Percentiles rank a stretch among this genome's conserved stretches.
Evolutionary conservation across 2,888 invertebrate species (phyloP).

Genomic region (Pollenia angustigena): DNA sequence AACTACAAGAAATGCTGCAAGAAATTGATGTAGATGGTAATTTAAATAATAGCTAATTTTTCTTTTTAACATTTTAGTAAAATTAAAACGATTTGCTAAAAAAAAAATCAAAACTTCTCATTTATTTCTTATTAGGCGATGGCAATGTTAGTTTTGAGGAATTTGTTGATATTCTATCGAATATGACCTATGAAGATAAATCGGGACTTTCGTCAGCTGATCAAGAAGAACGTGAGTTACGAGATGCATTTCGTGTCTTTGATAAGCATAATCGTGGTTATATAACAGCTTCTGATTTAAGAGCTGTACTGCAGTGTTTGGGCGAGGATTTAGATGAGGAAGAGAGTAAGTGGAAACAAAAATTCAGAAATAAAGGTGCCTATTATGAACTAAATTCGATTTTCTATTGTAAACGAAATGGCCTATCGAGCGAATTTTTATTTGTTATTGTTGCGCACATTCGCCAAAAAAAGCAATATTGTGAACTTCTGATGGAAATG

Average conservation of each 20-base stretch:
- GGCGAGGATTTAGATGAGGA: constrained; percentile 95
- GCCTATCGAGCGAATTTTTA: too few relatives aligned
- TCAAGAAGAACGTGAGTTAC: constrained; percentile 92
- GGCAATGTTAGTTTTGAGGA: constrained; percentile 95
- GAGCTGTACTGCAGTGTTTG: constrained; percentile 94
- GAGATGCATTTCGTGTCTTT: constrained; percentile 95
- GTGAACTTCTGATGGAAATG: too few relatives aligned
- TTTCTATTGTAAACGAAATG: too few relatives aligned
- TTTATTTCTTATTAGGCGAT: constrained; percentile 86
- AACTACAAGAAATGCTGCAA: constrained; percentile 93
- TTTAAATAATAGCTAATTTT: constrained; percentile 41
- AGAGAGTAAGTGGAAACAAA: constrained; percentile 88
- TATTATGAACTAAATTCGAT: too few relatives aligned
- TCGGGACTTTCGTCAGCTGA: constrained; percentile 87
- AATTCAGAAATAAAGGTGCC: neutral
- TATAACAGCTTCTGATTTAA: constrained; percentile 94
- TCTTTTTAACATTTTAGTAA: neutral
- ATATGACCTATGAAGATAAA: constrained; percentile 88
- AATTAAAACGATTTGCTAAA: too few relatives aligned
- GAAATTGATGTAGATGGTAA: constrained; percentile 92
- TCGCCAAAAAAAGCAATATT: too few relatives aligned
- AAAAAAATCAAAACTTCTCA: neutral
- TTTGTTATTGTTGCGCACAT: too few relatives aligned
- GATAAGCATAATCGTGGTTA: constrained; percentile 96
- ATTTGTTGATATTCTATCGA: constrained; percentile 93